Evolutionary conservation across 2,113 vertebrate species (phyloP), one percentile per base, ranked within the genome.

Genomic region (Ornithorhynchus anatinus): DNA sequence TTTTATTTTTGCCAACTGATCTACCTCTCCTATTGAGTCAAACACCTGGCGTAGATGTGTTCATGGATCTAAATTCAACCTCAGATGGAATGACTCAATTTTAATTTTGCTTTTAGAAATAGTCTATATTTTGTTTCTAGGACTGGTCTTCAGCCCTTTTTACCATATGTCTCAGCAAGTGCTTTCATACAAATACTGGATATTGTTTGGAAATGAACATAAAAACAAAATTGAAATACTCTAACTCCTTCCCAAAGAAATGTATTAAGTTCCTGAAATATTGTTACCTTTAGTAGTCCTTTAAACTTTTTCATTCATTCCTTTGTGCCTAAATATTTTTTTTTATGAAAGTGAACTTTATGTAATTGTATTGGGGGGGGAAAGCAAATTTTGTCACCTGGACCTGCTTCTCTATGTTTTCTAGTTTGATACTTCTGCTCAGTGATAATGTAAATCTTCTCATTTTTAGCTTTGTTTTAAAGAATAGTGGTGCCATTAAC

Each of bases 11-110:
- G 53, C 58, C 82, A 79, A 79, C 82, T 61, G 85, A 92, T 84
- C 93, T 94, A 94, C 93, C 92, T 94, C 93, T 78, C 1, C 67
- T 86, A 74, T 84, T 82, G 74, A 79, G 75, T 58, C 77, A 62
- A 59, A 5, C 39, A 52, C 79, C 86, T 90, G 74, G 59, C 51
- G 58, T 81, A 81, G 82, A 71, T 77, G 72, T 82, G 53, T 61
- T 72, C 69, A 80, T 76, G 74, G 64, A 42, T 78, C 81, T 85
- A 62, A 48, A 56, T 79, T 86, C 75, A 88, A 64, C 61, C 63
- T 69, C 69, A 84, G 57, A 43, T 48, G 22, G 63, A 78, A 44
- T 8, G 23, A 57, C 63, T 17, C 1, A 2, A 23, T 5, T 75
- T 67, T 59, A 27, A 54, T 65, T 43, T 75, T 57, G 75, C 14